Percentiles rank a stretch among this genome's conserved stretches.
Conservation (phyloP, 2,113 vertebrate genomes). For the Plecturocebus donacophilus region DNA sequence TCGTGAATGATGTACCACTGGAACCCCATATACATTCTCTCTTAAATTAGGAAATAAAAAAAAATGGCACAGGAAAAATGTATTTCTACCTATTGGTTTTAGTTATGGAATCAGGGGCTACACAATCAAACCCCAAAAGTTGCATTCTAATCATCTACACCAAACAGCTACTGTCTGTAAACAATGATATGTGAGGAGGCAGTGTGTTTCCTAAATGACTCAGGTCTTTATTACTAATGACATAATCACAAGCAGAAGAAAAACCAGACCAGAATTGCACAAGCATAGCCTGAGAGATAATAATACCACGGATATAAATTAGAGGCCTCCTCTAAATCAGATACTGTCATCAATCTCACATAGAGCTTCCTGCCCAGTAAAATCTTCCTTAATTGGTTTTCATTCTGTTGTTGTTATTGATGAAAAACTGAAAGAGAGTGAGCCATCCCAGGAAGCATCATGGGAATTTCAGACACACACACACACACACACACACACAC, state of each 20-base stretch:
- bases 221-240: constrained; percentile 18
- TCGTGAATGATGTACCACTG: not conserved
- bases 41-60: not conserved
- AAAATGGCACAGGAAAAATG: not conserved
- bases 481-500: constrained; percentile 33
- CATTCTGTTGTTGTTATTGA: constrained; percentile 14
- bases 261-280: constrained; percentile 39
- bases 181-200: not conserved
- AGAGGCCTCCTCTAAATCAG: constrained; percentile 45
- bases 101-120: not conserved
- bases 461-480: constrained; percentile 23
- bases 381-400: constrained; percentile 65
- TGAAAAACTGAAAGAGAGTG: constrained; percentile 44
- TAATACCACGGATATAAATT: constrained; percentile 44
- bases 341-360: constrained; percentile 47
- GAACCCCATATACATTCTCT: not conserved
- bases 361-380: constrained; percentile 52
- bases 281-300: not conserved
- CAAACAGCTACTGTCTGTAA: not conserved
- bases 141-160: not conserved
- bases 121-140: not conserved
- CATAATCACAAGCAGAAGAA: constrained; percentile 57
- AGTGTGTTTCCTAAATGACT: not conserved
- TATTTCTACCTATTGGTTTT: not conserved
- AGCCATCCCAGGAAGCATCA: not conserved